phyloP scores from a whole-genome alignment of 2,888 invertebrate genomes.

The Cremastinae sp. region DNA sequence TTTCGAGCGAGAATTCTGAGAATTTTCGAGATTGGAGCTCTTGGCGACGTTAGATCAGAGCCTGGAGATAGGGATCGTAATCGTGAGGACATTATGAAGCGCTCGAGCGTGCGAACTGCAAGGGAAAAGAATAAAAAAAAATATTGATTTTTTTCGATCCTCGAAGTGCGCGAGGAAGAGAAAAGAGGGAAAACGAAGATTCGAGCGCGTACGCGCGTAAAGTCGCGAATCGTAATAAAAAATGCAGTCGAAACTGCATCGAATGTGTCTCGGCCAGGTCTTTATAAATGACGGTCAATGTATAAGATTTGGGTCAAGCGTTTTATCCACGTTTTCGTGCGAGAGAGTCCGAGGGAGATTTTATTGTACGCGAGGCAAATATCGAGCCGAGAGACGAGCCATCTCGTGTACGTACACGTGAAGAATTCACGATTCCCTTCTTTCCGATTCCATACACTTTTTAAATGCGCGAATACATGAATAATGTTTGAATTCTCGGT shows the following conservation, averaged over 20 bases:
- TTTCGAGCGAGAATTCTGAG: slow-evolving; percentile 10
- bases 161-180: slow-evolving; percentile 3
- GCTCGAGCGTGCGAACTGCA: neutral
- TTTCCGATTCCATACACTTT: slow-evolving; percentile 8
- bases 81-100: slow-evolving; percentile 1
- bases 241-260: slow-evolving; percentile 35
- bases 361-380: slow-evolving; percentile 34
- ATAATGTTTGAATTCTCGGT: neutral
- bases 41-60: slow-evolving; percentile 4
- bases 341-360: slow-evolving; percentile 12
- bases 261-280: slow-evolving; percentile 17
- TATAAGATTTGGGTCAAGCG: slow-evolving; percentile 54
- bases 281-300: slow-evolving; percentile 47
- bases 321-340: slow-evolving; percentile 9
- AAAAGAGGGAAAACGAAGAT: no score
- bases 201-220: neutral
- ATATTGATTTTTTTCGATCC: slow-evolving; percentile 3
- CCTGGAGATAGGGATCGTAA: slow-evolving; percentile 22
- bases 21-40: neutral
- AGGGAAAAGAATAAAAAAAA: neutral
- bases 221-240: neutral
- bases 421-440: slow-evolving; percentile 22
- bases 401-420: slow-evolving; percentile 39
- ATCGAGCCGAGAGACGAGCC: slow-evolving; percentile 30
- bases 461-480: neutral